phyloP scores from a whole-genome alignment of 2,888 invertebrate species.

The Chrysolina americana region DNA sequence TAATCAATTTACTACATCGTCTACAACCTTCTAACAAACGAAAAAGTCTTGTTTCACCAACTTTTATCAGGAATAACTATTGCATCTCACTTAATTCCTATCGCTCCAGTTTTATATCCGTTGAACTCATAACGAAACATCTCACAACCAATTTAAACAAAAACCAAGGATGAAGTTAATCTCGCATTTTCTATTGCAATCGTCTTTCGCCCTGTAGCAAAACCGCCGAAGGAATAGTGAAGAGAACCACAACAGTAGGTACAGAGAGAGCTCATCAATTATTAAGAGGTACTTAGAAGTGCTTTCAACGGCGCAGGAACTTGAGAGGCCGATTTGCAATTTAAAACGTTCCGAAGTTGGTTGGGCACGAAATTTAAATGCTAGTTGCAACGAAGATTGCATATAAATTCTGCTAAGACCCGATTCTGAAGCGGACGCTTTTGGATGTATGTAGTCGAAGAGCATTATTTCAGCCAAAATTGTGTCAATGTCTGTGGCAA shows the following conservation, averaged over 20 bases:
- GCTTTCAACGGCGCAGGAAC: constrained; percentile 26
- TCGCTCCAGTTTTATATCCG: no score
- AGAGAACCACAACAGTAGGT: constrained; percentile 37
- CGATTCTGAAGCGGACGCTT: not conserved
- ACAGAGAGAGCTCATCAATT: constrained; percentile 47
- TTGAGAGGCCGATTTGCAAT: constrained; percentile 3
- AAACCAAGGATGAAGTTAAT: not conserved
- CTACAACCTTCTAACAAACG: no score
- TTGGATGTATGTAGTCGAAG: not conserved
- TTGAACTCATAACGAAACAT: not conserved
- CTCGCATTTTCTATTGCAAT: not conserved
- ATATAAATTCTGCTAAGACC: not conserved
- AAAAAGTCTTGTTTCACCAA: no score
- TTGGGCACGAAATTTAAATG: constrained; percentile 6
- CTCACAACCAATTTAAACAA: not conserved
- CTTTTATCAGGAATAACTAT: no score
- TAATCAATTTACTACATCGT: no score
- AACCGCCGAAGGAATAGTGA: constrained; percentile 24
- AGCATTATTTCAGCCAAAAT: not conserved
- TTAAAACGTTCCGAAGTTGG: not conserved
- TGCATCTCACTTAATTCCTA: no score
- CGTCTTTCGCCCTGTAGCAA: not conserved
- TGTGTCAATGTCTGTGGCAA: no score
- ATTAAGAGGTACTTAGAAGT: constrained; percentile 50
- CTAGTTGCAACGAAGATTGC: not conserved